Percentiles rank a stretch among this genome's conserved stretches.
Evolutionary conservation across 2,888 invertebrate species (phyloP).

Genomic region (Ethmia dodecea): DNA sequence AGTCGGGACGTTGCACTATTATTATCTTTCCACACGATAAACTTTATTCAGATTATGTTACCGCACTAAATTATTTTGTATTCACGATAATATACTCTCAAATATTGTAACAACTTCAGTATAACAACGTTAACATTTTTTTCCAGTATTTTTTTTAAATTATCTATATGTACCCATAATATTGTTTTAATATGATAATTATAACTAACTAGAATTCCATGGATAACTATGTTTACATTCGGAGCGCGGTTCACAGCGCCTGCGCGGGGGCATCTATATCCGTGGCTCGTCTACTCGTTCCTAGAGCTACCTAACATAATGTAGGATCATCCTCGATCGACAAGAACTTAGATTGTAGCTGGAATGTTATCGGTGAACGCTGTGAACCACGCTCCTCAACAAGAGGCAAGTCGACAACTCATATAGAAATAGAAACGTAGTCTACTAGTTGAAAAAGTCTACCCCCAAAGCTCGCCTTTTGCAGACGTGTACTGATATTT

Average conservation of each 20-base stretch:
- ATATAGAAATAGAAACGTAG: conserved; percentile 2
- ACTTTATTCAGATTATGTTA: conserved; percentile 43
- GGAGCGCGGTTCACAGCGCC: conserved; percentile 30
- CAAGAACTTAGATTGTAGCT: conserved; percentile 11
- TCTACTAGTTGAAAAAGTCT: conserved; percentile 6
- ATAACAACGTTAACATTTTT: conserved; percentile 76
- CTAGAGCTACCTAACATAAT: no score
- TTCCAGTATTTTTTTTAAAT: conserved; percentile 61
- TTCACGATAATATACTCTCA: conserved; percentile 75
- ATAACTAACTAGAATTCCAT: conserved; percentile 61
- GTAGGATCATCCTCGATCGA: no score
- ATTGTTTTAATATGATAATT: conserved; percentile 55
- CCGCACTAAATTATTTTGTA: conserved; percentile 62
- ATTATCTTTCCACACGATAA: conserved; percentile 60
- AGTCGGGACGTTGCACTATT: conserved; percentile 47
- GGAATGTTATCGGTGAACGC: conserved; percentile 24
- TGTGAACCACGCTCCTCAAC: conserved; percentile 1
- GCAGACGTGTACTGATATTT: not conserved
- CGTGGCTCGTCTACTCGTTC: no score
- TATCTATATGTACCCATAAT: conserved; percentile 61
- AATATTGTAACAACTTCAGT: conserved; percentile 77
- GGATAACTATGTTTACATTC: conserved; percentile 40
- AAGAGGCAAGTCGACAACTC: conserved; percentile 1
- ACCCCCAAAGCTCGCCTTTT: conserved; percentile 5
- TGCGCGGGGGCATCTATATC: no score